Base-by-base conservation (phyloP, 2,888 invertebrate species). In the Drosophila helvetica region DNA sequence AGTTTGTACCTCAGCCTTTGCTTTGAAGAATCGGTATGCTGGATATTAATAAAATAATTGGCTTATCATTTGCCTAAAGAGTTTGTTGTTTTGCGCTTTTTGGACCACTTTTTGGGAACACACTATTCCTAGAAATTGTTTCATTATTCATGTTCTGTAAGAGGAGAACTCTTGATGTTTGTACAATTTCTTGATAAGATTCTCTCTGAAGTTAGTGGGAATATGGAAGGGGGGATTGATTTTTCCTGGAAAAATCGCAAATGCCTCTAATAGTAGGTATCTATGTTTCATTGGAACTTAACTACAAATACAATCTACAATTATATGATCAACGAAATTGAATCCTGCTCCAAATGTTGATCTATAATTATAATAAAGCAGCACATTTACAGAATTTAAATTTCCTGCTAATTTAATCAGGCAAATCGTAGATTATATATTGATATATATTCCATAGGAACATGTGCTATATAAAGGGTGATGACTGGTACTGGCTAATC, bases 1-100 rank as follows among this genome's bases (percentile, higher is more conserved):
- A 84, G 87, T 87, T 86, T 88, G 76, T 87, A 88, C 81, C 87
- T 86, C 76, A 80, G 58, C 53, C 69, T 67, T 66, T 86, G 74
- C 75, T 86, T 76, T 77, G 68, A 85, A 71, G 74, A 80, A 84
- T 78, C 80, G 80, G 85, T 87, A 87, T 75, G 79, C 87, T 87
- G 83, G 82, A 83, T 27, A 74, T 88, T 80, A 83, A 83, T 80
- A 88, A 72, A 86, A 77, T 58, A 59, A 69, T 80, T 73, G 77
- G 77, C 76, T 74, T 73, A 71, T 81, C 65, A 85, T 54, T 79
- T 38, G 66, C 62, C 55, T 65, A 45, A 50, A 30, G n/a, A 3
- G 10, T 22, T 19, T 65, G 43, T 33, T 10, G 17, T 22, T 17
- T 50, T 45, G 30, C 50, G 0, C n/a, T 0, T 9, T n/a, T 38